Conservation (phyloP, 1,140 invertebrate species). For the Maconellicoccus hirsutus region DNA sequence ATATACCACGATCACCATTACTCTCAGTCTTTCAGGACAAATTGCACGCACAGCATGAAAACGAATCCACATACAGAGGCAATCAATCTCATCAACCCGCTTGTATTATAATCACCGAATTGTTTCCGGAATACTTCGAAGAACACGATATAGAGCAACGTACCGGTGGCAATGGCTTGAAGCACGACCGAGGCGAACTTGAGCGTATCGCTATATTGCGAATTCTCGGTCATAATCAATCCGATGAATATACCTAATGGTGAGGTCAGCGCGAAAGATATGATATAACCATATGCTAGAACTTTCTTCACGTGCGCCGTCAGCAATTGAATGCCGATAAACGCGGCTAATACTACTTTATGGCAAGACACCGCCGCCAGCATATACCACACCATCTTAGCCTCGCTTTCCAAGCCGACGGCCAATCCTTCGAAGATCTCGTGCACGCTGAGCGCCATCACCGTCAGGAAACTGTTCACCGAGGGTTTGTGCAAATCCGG, state of each 20-base stretch:
- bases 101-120: not conserved
- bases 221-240: conserved; percentile 38
- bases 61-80: not conserved
- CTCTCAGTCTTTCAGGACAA: not conserved
- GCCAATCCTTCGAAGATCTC: conserved; percentile 53
- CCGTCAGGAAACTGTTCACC: conserved; percentile 39
- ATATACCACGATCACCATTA: not conserved
- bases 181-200: conserved; percentile 31
- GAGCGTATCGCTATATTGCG: conserved; percentile 11
- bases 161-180: conserved; percentile 39
- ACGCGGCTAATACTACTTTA: conserved; percentile 47
- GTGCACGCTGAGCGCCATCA: conserved; percentile 50
- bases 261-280: conserved; percentile 41
- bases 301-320: conserved; percentile 33
- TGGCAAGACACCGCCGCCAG: conserved; percentile 54
- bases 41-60: not conserved
- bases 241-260: conserved; percentile 48
- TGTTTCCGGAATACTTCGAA: conserved; percentile 37
- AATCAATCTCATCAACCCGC: not conserved
- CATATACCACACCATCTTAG: conserved; percentile 42
- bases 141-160: conserved; percentile 40
- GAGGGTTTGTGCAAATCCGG: not conserved
- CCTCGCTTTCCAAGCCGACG: conserved; percentile 42
- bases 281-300: conserved; percentile 37
- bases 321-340: conserved; percentile 41